These are phyloP conservation scores for Molossus alvarezi DNA, from an alignment of 2,797 vertebrate species.

Conservation along the genomic window DNA sequence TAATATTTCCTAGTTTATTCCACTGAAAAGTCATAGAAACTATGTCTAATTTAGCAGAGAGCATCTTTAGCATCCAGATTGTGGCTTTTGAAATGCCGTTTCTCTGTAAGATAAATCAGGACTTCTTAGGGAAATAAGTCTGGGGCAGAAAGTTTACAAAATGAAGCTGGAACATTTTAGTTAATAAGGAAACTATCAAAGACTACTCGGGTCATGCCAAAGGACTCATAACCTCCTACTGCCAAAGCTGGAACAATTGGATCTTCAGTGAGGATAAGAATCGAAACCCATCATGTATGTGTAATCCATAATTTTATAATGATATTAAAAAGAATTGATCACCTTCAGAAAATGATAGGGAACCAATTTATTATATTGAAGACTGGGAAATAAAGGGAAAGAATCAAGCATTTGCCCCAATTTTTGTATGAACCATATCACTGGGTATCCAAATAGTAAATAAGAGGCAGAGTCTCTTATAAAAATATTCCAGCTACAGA, in stretches of 20 bases:
- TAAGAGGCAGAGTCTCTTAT: neutral
- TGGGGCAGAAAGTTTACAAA: neutral
- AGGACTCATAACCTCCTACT: neutral
- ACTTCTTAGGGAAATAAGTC: constrained; percentile 6
- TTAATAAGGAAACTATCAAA: neutral
- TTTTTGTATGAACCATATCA: neutral
- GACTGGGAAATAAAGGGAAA: constrained; percentile 13
- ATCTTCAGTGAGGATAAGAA: neutral
- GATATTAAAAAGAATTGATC: constrained; percentile 9
- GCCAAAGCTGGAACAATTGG: neutral
- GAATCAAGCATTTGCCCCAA: neutral
- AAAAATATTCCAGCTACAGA: neutral
- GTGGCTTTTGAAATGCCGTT: constrained; percentile 28
- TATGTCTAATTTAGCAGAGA: neutral
- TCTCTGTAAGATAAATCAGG: constrained; percentile 14
- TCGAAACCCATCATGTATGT: neutral
- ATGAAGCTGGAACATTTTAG: neutral
- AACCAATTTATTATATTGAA: constrained; percentile 37
- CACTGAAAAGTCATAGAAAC: neutral
- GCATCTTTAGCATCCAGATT: neutral
- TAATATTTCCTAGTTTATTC: constrained; percentile 39
- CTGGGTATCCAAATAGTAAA: neutral
- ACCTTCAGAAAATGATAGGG: neutral
- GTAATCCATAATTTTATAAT: constrained; percentile 35
- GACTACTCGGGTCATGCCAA: neutral